These are phyloP conservation scores for Malaclemys terrapin DNA, from an alignment of 2,113 vertebrate genomes.

Conservation along the genomic window DNA sequence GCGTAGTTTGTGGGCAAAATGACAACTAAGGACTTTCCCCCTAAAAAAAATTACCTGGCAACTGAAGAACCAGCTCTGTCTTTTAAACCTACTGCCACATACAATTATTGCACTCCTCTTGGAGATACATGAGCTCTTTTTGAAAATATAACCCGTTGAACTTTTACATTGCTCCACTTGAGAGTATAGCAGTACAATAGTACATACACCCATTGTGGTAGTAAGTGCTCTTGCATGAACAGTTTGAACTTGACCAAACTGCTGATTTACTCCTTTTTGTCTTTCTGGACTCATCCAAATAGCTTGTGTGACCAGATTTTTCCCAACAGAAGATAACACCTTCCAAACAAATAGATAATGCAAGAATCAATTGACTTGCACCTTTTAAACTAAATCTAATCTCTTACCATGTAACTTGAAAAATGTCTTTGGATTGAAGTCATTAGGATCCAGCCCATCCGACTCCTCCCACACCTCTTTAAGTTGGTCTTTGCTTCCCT, in stretches of 20 bases:
- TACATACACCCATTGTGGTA: background rate
- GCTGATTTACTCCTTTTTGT: background rate
- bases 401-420: constrained; percentile 95
- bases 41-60: background rate
- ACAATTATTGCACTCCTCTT: background rate
- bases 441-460: constrained; percentile 96
- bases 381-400: constrained; percentile 61
- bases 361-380: background rate
- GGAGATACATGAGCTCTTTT: background rate
- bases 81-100: background rate
- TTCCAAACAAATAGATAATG: background rate
- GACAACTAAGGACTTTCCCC: background rate
- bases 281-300: background rate
- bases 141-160: background rate
- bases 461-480: constrained; percentile 98
- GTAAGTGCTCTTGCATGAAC: background rate
- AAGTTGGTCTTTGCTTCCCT: constrained; percentile 98
- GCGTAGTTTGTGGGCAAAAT: background rate
- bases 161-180: background rate
- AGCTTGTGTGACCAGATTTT: background rate
- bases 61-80: background rate
- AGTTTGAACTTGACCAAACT: background rate
- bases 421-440: constrained; percentile 98
- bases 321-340: background rate
- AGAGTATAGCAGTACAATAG: background rate